phyloP scores from a whole-genome alignment of 2,797 vertebrate genomes.

The Urosaurus nigricauda region DNA sequence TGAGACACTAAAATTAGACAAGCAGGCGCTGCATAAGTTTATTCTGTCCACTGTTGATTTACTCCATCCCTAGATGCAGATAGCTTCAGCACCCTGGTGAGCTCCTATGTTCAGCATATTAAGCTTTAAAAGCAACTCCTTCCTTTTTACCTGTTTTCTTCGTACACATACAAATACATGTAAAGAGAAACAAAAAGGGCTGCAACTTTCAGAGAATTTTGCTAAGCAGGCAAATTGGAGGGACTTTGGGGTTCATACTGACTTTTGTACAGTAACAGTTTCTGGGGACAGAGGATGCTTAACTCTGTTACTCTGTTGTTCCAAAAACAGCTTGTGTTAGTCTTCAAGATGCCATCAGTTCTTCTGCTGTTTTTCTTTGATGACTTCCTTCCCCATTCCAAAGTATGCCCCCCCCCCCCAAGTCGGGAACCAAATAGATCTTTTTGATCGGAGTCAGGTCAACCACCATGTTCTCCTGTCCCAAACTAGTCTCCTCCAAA shows the following conservation, averaged over 20 bases:
- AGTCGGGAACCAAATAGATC: too few species aligned
- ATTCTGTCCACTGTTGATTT: not conserved
- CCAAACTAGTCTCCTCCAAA: not conserved
- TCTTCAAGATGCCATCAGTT: too few species aligned
- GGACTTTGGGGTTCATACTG: not conserved
- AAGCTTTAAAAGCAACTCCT: not conserved
- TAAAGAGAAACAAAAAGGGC: not conserved
- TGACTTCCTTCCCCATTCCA: too few species aligned
- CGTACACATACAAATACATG: not conserved
- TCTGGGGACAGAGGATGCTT: not conserved
- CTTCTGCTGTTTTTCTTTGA: too few species aligned
- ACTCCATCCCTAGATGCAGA: not conserved
- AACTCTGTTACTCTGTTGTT: too few species aligned
- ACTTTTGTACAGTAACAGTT: not conserved
- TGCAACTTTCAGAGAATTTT: not conserved
- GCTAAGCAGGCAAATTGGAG: not conserved
- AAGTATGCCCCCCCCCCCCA: too few species aligned
- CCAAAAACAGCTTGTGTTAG: too few species aligned
- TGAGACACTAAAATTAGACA: not conserved
- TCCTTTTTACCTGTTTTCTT: not conserved
- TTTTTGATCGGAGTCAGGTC: not conserved
- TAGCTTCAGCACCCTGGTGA: slow-evolving; percentile 28
- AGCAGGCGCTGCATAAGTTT: not conserved
- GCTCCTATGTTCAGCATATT: not conserved
- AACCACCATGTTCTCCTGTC: not conserved